Conservation (phyloP, 2,113 vertebrate genomes). For the Microcebus lehilahytsara region DNA sequence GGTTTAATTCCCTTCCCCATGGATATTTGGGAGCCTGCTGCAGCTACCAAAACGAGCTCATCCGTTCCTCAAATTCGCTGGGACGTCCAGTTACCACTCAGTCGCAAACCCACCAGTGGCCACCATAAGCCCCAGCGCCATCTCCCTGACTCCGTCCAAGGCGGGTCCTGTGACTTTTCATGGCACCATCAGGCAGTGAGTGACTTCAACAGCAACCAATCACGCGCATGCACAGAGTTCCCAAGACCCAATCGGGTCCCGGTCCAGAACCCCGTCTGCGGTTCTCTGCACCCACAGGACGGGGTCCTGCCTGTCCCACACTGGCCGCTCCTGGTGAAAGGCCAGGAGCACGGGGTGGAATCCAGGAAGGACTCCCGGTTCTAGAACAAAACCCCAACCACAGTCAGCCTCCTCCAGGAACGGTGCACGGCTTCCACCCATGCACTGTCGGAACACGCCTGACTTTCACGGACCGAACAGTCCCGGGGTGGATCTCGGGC, state of each 20-base stretch:
- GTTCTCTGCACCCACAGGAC: background rate
- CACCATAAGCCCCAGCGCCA: accelerated
- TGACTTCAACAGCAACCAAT: background rate
- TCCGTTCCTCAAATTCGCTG: background rate
- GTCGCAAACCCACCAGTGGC: background rate
- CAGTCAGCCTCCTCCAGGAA: background rate
- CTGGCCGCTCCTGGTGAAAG: background rate
- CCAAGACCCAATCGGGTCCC: background rate
- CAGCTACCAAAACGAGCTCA: background rate
- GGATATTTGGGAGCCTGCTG: background rate
- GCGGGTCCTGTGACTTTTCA: background rate
- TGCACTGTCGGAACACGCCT: accelerated
- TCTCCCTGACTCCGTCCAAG: background rate
- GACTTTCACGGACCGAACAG: background rate
- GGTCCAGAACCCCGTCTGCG: background rate
- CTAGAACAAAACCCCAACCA: background rate
- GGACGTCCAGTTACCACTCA: accelerated
- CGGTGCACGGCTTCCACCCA: accelerated
- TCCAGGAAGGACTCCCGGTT: background rate
- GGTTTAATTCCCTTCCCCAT: background rate
- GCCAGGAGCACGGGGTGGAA: background rate
- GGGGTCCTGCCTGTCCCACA: background rate
- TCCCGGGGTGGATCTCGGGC: accelerated
- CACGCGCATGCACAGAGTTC: background rate
- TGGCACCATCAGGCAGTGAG: background rate